phyloP scores from a whole-genome alignment of 2,797 vertebrate genomes.

The Dallia pectoralis region DNA sequence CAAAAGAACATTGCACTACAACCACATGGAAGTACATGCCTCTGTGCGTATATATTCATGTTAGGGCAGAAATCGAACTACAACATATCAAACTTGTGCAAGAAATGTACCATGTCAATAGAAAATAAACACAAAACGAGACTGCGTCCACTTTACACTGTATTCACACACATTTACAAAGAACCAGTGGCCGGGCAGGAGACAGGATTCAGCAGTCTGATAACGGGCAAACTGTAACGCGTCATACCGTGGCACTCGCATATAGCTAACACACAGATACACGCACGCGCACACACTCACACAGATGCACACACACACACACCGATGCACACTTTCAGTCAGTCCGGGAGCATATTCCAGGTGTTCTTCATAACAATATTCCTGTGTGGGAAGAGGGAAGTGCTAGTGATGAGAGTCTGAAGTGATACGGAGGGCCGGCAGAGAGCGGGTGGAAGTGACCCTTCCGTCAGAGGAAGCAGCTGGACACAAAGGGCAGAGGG shows the following conservation, averaged over 20 bases:
- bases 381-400: constrained; percentile 52
- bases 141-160: constrained; percentile 40
- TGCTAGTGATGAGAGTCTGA: constrained; percentile 41
- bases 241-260: constrained; percentile 61
- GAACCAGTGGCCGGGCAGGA: constrained; percentile 28
- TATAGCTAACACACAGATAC: constrained; percentile 17
- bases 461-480: constrained; percentile 73
- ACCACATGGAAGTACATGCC: background rate
- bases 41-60: background rate
- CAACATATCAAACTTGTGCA: constrained; percentile 49
- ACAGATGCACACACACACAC: constrained; percentile 33
- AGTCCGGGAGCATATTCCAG: constrained; percentile 59
- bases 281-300: constrained; percentile 26
- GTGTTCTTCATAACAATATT: constrained; percentile 63
- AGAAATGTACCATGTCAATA: constrained; percentile 65
- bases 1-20: constrained; percentile 9
- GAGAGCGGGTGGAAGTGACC: constrained; percentile 63
- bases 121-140: constrained; percentile 42
- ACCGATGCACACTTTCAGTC: constrained; percentile 32
- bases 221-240: constrained; percentile 40
- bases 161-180: constrained; percentile 35
- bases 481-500: constrained; percentile 69
- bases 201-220: constrained; percentile 37
- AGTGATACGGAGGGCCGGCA: constrained; percentile 54
- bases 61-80: constrained; percentile 31